Conservation (phyloP, 2,888 invertebrate genomes). For the Hyposoter didymator region DNA sequence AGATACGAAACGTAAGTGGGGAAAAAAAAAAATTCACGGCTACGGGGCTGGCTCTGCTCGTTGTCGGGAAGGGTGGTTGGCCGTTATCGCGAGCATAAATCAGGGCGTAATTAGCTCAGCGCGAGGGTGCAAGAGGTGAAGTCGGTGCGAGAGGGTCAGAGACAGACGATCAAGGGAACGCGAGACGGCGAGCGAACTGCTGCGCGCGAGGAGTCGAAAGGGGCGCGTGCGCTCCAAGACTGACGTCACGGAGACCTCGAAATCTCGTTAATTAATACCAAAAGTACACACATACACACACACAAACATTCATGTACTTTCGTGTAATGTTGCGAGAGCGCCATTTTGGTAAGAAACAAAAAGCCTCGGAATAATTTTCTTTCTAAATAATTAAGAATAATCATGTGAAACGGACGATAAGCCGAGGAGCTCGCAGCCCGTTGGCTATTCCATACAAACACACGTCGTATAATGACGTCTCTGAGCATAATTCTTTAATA, state of each 20-base stretch:
- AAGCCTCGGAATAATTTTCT: background rate
- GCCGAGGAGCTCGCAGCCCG: no score
- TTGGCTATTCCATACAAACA: background rate
- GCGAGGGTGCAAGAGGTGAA: constrained; percentile 61
- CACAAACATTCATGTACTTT: background rate
- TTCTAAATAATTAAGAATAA: constrained; percentile 3
- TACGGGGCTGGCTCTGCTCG: constrained; percentile 36
- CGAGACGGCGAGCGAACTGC: background rate
- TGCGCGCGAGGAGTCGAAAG: constrained; percentile 13
- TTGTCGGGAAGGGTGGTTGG: constrained; percentile 70
- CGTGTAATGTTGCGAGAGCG: background rate
- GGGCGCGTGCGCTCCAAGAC: constrained; percentile 53
- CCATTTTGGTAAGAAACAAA: constrained; percentile 18
- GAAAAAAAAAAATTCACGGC: constrained; percentile 57
- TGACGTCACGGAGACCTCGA: constrained; percentile 76
- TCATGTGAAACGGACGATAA: constrained; percentile 3
- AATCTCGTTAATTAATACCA: constrained; percentile 77
- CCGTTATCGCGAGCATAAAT: constrained; percentile 76
- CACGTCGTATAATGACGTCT: background rate
- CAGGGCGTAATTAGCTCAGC: constrained; percentile 75
- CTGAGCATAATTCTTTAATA: background rate
- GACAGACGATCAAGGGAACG: constrained; percentile 11
- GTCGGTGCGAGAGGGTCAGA: constrained; percentile 36
- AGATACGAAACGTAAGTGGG: background rate
- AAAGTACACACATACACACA: background rate